Base-by-base conservation (phyloP, 2,113 vertebrate species). In the Dicaeum eximium region DNA sequence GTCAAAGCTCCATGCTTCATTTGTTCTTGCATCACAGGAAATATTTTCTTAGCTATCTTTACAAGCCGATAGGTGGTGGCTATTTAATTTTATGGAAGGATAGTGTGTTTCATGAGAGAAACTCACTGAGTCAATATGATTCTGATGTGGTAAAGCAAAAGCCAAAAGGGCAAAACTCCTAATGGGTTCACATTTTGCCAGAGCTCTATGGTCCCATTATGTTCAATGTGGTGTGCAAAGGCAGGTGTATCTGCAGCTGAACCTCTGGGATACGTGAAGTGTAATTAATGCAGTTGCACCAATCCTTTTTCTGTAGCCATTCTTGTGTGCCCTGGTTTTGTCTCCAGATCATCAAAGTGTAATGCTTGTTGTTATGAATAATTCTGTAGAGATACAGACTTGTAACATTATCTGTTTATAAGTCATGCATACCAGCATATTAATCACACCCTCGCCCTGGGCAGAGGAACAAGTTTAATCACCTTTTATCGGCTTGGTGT, bases 381-480 rank as follows among this genome's bases (percentile, higher is more conserved):
- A 95, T 86, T 88, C 75, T 74, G 51, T 20, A 45, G 57, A 71
- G 44, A 78, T 83, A 60, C n/a, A 90, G 80, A 60, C 56, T 84
- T 92, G 35, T 5, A 83, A 86, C 71, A 88, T 78, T 95, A 92
- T 93, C 88, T 90, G 47, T 57, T 64, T 90, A 67, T 81, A 93
- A 95, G 78, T 92, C 90, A 80, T 61, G 72, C 88, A 95, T 96
- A 71, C 82, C 92, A 96, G 80, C 93, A 75, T 90, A 71, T 86
- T 86, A 88, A 93, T 94, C 92, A 88, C 21, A 2, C 65, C 88
- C 86, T 93, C 1, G 0, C 80, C 82, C 82, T 37, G 65, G 75
- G 93, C 82, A 86, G n/a, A 86, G 56, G 40, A 95, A 45, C 93
- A 80, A 83, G 79, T 95, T 94, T 93, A 88, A 93, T 96, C 67